Evolutionary conservation across 2,113 vertebrate species (phyloP).

Genomic region (Mus spicilegus): DNA sequence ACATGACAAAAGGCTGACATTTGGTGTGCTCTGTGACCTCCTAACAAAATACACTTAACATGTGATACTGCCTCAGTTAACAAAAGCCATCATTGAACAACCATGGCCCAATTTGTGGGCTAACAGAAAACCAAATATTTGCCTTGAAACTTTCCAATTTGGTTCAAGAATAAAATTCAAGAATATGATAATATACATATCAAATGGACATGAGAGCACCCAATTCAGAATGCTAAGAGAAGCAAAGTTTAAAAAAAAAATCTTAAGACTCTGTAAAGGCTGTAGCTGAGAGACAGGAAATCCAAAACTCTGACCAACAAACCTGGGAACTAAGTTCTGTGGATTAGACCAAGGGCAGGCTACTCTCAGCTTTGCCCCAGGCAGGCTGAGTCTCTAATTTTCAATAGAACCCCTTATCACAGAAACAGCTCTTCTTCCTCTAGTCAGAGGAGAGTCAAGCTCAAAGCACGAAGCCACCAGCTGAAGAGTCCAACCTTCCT

Average conservation of each 20-base stretch:
- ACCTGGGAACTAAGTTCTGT: background rate
- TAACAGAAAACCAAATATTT: constrained; percentile 77
- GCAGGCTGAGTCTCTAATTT: background rate
- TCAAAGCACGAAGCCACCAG: background rate
- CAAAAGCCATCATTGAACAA: constrained; percentile 65
- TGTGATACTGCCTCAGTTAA: constrained; percentile 67
- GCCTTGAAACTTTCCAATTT: constrained; percentile 67
- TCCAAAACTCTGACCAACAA: background rate
- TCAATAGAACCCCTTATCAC: background rate
- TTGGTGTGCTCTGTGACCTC: constrained; percentile 53
- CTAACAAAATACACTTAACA: constrained; percentile 69
- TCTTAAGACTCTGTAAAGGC: background rate
- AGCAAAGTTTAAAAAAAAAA: background rate
- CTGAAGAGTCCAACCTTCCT: background rate
- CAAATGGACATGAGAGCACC: constrained; percentile 27
- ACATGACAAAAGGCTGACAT: constrained; percentile 58
- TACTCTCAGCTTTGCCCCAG: background rate
- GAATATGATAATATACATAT: constrained; percentile 61
- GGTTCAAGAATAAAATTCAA: constrained; percentile 71
- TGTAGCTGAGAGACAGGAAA: background rate
- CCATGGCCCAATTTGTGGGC: constrained; percentile 73
- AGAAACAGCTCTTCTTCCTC: background rate
- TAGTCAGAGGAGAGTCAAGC: background rate
- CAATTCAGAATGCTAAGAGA: constrained; percentile 19
- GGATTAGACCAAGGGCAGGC: background rate